These are phyloP conservation scores for Mystacides longicornis DNA, from an alignment of 2,888 invertebrate genomes.

Conservation along the genomic window DNA sequence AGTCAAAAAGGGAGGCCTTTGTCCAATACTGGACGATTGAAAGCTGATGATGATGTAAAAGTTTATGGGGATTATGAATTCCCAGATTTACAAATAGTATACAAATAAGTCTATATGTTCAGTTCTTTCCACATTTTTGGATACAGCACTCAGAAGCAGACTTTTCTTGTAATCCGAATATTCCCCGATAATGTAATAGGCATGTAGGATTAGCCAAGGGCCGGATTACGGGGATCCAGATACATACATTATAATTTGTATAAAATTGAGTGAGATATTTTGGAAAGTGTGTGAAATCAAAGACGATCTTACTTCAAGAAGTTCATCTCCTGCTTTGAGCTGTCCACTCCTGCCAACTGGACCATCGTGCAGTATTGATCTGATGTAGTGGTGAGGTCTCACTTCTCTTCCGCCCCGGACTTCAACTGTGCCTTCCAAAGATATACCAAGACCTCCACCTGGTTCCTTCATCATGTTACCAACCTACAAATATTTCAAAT, in stretches of 20 bases:
- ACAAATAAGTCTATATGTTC: no score
- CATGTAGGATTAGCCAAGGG: no score
- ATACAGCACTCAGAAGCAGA: no score
- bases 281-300: background rate
- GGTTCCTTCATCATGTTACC: slow-evolving; percentile 77
- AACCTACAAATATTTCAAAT: slow-evolving; percentile 64
- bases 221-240: no score
- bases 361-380: slow-evolving; percentile 80
- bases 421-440: slow-evolving; percentile 87
- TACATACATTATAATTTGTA: background rate
- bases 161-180: no score
- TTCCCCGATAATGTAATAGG: no score
- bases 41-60: no score
- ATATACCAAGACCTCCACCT: slow-evolving; percentile 82
- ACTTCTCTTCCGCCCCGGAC: slow-evolving; percentile 80
- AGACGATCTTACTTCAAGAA: slow-evolving; percentile 55
- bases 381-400: slow-evolving; percentile 86
- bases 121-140: no score
- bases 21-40: no score
- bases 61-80: no score
- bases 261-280: background rate
- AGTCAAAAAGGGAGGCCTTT: no score
- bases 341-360: slow-evolving; percentile 74
- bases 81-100: no score
- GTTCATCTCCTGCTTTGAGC: slow-evolving; percentile 79